A percentile compares a stretch with the other conserved stretches of the same genome.
These are phyloP conservation scores for Maniola hyperantus DNA, from an alignment of 2,888 invertebrate species.

Conservation along the genomic window DNA sequence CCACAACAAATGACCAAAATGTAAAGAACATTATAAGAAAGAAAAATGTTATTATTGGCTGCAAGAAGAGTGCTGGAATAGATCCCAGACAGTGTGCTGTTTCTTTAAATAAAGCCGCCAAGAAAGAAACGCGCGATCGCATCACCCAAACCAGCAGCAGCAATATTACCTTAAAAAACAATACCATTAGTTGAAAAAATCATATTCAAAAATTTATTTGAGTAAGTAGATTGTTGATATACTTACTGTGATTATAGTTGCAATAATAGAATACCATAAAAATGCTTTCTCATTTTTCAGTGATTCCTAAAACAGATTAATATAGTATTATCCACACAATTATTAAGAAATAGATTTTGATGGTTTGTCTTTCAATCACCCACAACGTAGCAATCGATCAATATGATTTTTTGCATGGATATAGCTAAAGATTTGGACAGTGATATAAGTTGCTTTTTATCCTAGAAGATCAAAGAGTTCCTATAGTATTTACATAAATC, in stretches of 20 bases:
- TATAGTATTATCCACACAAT: background rate
- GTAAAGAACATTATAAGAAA: conserved; percentile 89
- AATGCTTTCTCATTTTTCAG: conserved; percentile 93
- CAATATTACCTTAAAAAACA: conserved; percentile 84
- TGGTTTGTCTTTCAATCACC: too few relatives aligned
- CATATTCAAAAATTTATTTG: background rate
- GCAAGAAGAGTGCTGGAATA: conserved; percentile 92
- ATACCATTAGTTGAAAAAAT: background rate
- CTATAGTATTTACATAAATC: too few relatives aligned
- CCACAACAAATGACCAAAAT: conserved; percentile 93
- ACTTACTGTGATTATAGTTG: conserved; percentile 93
- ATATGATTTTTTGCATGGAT: too few relatives aligned
- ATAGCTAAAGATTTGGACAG: too few relatives aligned
- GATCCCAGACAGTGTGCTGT: conserved; percentile 93
- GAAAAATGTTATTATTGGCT: conserved; percentile 92
- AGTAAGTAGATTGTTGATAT: conserved; percentile 8
- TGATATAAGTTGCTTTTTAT: too few relatives aligned
- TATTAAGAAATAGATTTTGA: background rate
- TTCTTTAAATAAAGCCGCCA: conserved; percentile 93
- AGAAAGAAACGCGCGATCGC: conserved; percentile 90
- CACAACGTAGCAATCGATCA: too few relatives aligned
- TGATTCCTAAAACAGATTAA: conserved; percentile 87
- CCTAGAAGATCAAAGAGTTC: too few relatives aligned
- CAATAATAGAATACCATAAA: conserved; percentile 91
- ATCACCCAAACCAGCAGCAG: conserved; percentile 88